These are phyloP conservation scores for Sphaeridia pumilis DNA, from an alignment of 2,888 invertebrate species.

Conservation along the genomic window DNA sequence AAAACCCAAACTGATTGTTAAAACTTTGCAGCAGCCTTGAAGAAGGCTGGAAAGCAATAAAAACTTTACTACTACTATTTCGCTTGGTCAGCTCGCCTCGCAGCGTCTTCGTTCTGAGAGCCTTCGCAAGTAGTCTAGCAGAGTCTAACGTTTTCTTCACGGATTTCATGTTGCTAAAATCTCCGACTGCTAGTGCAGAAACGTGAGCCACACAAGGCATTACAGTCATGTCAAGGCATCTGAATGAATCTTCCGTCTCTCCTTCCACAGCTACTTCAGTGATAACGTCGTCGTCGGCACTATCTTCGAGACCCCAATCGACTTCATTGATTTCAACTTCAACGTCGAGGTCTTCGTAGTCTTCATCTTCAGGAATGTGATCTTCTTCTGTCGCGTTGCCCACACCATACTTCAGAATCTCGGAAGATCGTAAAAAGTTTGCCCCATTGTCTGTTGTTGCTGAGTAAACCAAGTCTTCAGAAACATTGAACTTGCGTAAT, in stretches of 20 bases:
- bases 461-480: not conserved
- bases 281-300: not conserved
- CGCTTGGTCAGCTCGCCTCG: too few relatives aligned
- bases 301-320: not conserved
- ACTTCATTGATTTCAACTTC: not conserved
- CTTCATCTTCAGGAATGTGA: not conserved
- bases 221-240: not conserved
- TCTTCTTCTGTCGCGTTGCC: not conserved
- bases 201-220: not conserved
- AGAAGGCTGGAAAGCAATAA: too few relatives aligned
- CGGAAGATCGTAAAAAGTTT: not conserved
- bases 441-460: not conserved
- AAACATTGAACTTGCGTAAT: not conserved
- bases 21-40: too few relatives aligned
- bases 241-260: not conserved
- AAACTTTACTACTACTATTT: too few relatives aligned
- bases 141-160: too few relatives aligned
- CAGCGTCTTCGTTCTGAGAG: too few relatives aligned
- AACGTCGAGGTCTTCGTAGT: not conserved
- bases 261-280: not conserved
- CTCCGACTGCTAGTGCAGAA: not conserved
- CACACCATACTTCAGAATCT: not conserved
- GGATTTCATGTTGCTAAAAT: not conserved
- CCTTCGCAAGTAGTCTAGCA: too few relatives aligned
- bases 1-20: too few relatives aligned